Conservation (phyloP, 2,113 vertebrate genomes). For the Hypanus sabinus region DNA sequence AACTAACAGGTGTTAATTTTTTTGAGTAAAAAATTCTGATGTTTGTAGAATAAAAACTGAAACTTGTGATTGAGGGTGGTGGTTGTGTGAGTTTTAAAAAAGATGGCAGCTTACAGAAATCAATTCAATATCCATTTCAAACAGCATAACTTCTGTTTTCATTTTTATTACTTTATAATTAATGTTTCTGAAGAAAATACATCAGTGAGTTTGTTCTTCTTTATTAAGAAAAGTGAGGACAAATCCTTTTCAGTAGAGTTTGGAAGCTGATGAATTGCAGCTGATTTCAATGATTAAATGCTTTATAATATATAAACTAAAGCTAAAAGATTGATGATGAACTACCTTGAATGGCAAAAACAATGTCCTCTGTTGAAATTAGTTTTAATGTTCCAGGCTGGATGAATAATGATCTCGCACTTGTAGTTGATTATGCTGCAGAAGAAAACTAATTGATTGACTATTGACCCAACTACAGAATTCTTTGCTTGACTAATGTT, state of each 20-base stretch:
- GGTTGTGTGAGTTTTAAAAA: not conserved
- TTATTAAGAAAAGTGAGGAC: not conserved
- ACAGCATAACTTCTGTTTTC: not conserved
- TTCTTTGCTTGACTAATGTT: not conserved
- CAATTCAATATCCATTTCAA: not conserved
- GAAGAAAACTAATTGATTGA: not conserved
- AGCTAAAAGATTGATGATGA: slow-evolving; percentile 10
- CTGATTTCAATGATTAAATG: not conserved
- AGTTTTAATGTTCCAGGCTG: not conserved
- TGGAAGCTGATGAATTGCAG: not conserved
- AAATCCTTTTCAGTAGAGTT: not conserved
- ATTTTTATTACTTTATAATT: not conserved
- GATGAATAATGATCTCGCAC: not conserved
- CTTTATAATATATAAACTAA: not conserved
- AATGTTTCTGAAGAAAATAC: not conserved
- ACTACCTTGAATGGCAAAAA: not conserved
- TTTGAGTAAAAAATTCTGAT: not conserved
- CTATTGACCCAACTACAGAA: not conserved
- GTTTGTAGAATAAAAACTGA: not conserved
- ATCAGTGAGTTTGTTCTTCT: not conserved
- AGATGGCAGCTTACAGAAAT: not conserved
- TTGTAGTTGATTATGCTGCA: not conserved
- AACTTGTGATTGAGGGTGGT: not conserved
- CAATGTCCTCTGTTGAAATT: not conserved
- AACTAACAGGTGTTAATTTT: not conserved